Evolutionary conservation across 2,888 invertebrate genomes (phyloP).

Genomic region (Urechis unicinctus): DNA sequence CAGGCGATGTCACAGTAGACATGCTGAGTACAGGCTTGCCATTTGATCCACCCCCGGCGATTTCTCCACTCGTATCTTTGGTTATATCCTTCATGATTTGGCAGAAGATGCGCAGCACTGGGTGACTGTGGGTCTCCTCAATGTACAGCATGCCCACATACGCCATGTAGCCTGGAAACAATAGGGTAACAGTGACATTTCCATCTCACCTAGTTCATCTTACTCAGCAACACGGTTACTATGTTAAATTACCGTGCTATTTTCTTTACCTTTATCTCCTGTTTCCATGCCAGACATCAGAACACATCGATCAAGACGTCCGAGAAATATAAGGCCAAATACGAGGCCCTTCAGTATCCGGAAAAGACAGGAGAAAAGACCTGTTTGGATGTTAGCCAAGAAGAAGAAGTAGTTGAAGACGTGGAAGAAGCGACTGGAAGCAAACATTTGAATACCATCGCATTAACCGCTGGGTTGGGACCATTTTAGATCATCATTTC

Average conservation of each 20-base stretch:
- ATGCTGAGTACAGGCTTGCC: too few relatives aligned
- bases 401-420: constrained; percentile 37
- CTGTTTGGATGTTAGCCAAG: constrained; percentile 40
- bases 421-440: constrained; percentile 30
- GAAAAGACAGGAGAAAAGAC: constrained; percentile 33
- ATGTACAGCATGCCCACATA: constrained; percentile 38
- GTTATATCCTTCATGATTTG: constrained; percentile 9
- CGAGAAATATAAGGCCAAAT: constrained; percentile 31
- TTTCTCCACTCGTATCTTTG: too few relatives aligned
- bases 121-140: constrained; percentile 36
- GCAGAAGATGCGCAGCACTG: constrained; percentile 29
- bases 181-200: not conserved
- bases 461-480: too few relatives aligned
- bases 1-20: too few relatives aligned
- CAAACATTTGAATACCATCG: too few relatives aligned
- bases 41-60: too few relatives aligned
- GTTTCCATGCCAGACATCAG: constrained; percentile 12
- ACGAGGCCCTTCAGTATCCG: constrained; percentile 28
- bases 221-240: too few relatives aligned
- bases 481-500: too few relatives aligned
- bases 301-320: constrained; percentile 29
- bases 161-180: constrained; percentile 34
- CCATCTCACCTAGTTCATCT: too few relatives aligned
- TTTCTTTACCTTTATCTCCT: constrained; percentile 14
- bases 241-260: too few relatives aligned